phyloP scores from a whole-genome alignment of 2,888 invertebrate genomes.

The Venusia cambrica region DNA sequence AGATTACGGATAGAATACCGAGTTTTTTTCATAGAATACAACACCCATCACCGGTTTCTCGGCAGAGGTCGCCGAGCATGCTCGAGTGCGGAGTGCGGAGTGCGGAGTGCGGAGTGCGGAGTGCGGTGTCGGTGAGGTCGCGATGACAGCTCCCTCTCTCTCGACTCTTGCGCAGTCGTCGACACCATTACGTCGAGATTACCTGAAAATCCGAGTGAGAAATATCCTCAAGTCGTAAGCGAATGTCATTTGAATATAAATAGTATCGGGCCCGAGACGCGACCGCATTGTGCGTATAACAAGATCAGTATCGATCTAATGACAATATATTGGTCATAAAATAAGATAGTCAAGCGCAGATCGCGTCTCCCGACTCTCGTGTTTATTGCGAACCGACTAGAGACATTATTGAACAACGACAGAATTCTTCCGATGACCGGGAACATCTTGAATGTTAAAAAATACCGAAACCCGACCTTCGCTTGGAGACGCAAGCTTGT shows the following conservation, averaged over 20 bases:
- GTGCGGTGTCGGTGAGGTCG: too few species aligned
- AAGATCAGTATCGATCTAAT: slow-evolving; percentile 81
- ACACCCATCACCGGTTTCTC: slow-evolving; percentile 38
- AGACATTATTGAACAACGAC: slow-evolving; percentile 72
- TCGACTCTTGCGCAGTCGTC: slow-evolving; percentile 48
- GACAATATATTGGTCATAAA: slow-evolving; percentile 82
- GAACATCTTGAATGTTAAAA: slow-evolving; percentile 44
- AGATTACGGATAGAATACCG: too few species aligned
- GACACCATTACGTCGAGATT: slow-evolving; percentile 73
- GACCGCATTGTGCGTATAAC: slow-evolving; percentile 77
- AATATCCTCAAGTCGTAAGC: slow-evolving; percentile 69
- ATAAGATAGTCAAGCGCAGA: slow-evolving; percentile 72
- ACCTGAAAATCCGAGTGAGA: slow-evolving; percentile 76
- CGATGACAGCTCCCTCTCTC: too few species aligned
- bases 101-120: too few species aligned
- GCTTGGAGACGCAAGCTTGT: slow-evolving; percentile 44
- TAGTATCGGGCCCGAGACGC: slow-evolving; percentile 60
- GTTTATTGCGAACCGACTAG: slow-evolving; percentile 77
- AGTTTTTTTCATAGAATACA: too few species aligned
- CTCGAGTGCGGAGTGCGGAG: too few species aligned
- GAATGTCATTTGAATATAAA: slow-evolving; percentile 79
- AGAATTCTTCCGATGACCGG: slow-evolving; percentile 58
- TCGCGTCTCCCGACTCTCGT: slow-evolving; percentile 64
- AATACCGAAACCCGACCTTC: slow-evolving; percentile 57
- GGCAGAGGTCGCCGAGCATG: too few species aligned